phyloP scores from a whole-genome alignment of 2,113 vertebrate species.

The Seriola rivoliana region DNA sequence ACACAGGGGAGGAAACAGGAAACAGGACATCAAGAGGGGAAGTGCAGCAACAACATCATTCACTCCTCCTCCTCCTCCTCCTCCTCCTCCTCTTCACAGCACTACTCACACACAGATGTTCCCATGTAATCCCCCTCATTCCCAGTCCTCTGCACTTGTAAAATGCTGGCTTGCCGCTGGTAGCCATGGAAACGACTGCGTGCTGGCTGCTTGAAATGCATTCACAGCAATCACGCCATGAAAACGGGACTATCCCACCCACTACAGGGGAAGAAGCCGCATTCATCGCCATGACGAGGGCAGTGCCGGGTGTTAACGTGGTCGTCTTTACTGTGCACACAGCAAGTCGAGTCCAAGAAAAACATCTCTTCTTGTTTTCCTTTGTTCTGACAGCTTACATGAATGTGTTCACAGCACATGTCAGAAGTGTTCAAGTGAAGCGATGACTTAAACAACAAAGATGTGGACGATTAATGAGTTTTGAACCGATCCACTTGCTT shows the following conservation, averaged over 20 bases:
- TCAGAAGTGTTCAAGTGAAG: neutral
- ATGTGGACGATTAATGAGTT: neutral
- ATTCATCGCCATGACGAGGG: conserved; percentile 50
- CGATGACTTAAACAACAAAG: neutral
- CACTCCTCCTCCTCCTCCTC: conserved; percentile 26
- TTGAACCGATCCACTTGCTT: no score
- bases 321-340: conserved; percentile 11
- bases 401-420: neutral
- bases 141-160: conserved; percentile 52
- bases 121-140: conserved; percentile 46
- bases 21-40: conserved; percentile 66
- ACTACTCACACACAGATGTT: conserved; percentile 61
- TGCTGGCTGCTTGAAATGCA: conserved; percentile 46
- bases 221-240: conserved; percentile 40
- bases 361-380: neutral
- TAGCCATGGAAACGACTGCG: conserved; percentile 66
- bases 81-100: conserved; percentile 10
- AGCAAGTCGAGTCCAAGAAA: conserved; percentile 1
- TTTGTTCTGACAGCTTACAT: conserved; percentile 3
- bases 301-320: conserved; percentile 18
- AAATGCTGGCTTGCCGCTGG: conserved; percentile 52
- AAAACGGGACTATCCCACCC: conserved; percentile 43
- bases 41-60: conserved; percentile 55
- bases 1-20: conserved; percentile 67
- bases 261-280: conserved; percentile 23